Evolutionary conservation across 1,140 invertebrate species (phyloP), one percentile per base, ranked within the genome.

Genomic region (Drosophila malerkotliana): DNA sequence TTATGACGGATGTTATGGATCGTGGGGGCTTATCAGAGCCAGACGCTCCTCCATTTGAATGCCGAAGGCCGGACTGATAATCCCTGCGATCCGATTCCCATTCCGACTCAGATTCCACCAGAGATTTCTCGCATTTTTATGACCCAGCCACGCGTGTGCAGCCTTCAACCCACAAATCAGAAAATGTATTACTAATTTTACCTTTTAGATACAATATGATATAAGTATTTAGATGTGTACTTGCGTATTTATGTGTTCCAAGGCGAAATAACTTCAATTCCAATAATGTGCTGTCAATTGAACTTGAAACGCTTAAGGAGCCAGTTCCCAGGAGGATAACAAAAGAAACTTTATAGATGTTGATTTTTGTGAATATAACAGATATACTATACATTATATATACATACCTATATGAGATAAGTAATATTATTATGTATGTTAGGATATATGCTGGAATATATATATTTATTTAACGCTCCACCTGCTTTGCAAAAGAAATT

Each of bases 1-100:
- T 87, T 87, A 75, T 76, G 56, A 75, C 75, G 82, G 75, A 88
- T 79, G 74, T 76, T 88, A 66, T 79, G 74, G 77, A 72, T 71
- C 28, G 45, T 14, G 1, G 28, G 28, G 55, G 68, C 53, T 81
- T 73, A 71, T 68, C 79, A 32, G 10, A 14, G 37, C 54, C 79
- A 82, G 79, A 75, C 68, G 58, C 72, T 28, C 64, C 64, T 60
- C 58, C 64, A 60, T 58, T 18, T 28, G 10, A 44, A 39, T 12
- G 30, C 14, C 64, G 51, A 56, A 55, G 72, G 54, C 72, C 62
- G 63, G 28, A 9, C 26, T 39, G 72, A 74, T 74, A 64, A 62
- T 51, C 39, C 18, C 15, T 2, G 39, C 18, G 37, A 55, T 15
- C 21, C 53, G 18, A 18, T 32, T 47, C 41, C 28, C 39, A n/a